A percentile compares a stretch with the other conserved stretches of the same genome.
These are phyloP conservation scores for Teleogryllus oceanicus DNA, from an alignment of 2,888 invertebrate genomes.

Conservation along the genomic window DNA sequence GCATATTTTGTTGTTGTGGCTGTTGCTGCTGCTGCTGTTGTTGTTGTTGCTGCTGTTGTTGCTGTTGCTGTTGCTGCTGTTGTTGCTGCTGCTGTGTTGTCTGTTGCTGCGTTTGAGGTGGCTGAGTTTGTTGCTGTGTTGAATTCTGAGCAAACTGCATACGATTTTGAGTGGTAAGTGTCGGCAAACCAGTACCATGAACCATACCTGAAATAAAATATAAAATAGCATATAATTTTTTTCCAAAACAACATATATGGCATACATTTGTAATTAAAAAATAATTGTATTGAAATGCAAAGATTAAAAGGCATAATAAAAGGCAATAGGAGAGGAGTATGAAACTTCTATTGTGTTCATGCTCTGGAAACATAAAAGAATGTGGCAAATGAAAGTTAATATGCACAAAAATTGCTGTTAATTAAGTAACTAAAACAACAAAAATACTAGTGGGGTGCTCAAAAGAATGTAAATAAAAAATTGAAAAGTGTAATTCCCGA, in stretches of 20 bases:
- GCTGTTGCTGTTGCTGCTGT: constrained; percentile 46
- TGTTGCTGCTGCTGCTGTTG: constrained; percentile 45
- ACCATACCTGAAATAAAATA: constrained; percentile 35
- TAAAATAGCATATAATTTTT: not conserved
- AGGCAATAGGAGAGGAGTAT: too few species aligned
- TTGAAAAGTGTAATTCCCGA: too few species aligned
- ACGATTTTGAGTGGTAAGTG: constrained; percentile 45
- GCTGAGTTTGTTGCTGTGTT: constrained; percentile 12
- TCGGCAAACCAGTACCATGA: constrained; percentile 40
- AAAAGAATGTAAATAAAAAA: too few species aligned
- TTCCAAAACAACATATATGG: not conserved
- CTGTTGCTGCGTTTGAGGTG: constrained; percentile 27
- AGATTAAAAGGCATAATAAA: too few species aligned
- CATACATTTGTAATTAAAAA: not conserved
- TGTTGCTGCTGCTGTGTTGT: constrained; percentile 44
- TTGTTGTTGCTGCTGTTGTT: constrained; percentile 26
- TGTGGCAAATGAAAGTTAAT: too few species aligned
- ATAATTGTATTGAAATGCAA: too few species aligned
- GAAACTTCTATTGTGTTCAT: too few species aligned
- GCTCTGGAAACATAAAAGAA: too few species aligned
- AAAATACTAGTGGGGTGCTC: too few species aligned
- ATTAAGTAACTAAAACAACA: too few species aligned
- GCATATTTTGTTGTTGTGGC: constrained; percentile 45
- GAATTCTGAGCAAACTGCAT: constrained; percentile 47
- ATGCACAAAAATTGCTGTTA: too few species aligned